Evolutionary conservation across 2,113 vertebrate species (phyloP), one percentile per base, ranked within the genome.

Genomic region (Hiodon tergisus): DNA sequence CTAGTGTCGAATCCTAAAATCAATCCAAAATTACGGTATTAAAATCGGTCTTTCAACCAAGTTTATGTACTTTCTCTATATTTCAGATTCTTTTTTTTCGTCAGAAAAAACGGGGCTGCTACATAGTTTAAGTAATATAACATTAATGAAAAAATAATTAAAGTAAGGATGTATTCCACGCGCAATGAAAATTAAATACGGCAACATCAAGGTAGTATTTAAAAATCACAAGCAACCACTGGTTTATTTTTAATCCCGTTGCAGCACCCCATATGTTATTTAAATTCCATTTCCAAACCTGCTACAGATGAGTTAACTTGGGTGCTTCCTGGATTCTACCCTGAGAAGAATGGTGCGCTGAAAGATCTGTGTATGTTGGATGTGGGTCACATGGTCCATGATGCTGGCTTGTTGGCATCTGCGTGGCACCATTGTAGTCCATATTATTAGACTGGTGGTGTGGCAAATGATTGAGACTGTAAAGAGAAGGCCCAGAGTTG

Each of bases 251-350:
- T 69, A 81, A 79, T 84, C 78, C 81, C 80, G 74, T 83, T 82
- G 81, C 80, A 86, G 83, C 82, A 79, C 81, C 85, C 85, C 81
- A 83, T 80, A 78, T 80, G 80, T 83, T 83, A 54, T 75, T 87
- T 61, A 80, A 66, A 65, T 75, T 82, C 78, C 66, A 73, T 83
- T 76, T 85, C 81, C 87, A 86, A 85, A 86, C 83, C 87, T 86
- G 88, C 95, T 96, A 99, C 97, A 99, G 95, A 89, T 99, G 97
- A 85, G 97, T 99, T 89, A 99, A 88, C 88, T 99, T 99, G 93
- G 97, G 97, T 85, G 95, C 97, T 93, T 99, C 97, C 90, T 98
- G 97, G 91, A 99, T 97, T 94, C 97, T 95, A 94, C 96, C 96
- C 96, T 98, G 97, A 97, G 95, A 92, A 89, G 93, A 91, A 77